Conservation (phyloP, 2,113 vertebrate species). For the Trogon surrucura region DNA sequence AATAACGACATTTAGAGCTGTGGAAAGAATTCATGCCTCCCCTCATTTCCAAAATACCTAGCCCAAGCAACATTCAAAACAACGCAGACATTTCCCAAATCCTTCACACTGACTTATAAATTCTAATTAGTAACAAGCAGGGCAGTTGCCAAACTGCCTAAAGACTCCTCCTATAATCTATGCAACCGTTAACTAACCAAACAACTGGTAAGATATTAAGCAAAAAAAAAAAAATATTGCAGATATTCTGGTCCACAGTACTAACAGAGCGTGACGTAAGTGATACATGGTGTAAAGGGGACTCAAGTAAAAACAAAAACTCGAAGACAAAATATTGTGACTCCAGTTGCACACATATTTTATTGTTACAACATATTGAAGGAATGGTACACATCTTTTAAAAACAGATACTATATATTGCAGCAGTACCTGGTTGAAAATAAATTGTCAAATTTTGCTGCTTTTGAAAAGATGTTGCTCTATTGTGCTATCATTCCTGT, state of each 20-base stretch:
- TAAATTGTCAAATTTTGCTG: neutral
- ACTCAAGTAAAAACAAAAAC: neutral
- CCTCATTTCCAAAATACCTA: neutral
- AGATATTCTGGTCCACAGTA: neutral
- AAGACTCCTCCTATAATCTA: neutral
- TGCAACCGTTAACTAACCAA: neutral
- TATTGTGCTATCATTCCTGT: neutral
- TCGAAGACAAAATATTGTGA: neutral
- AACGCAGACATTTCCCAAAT: slow-evolving; percentile 30
- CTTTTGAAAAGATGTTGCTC: neutral
- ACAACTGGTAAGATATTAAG: neutral
- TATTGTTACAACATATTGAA: neutral
- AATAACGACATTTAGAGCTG: neutral
- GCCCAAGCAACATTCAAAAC: neutral
- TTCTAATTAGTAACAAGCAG: neutral
- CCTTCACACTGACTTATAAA: neutral
- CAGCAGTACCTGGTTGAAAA: neutral
- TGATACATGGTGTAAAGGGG: neutral
- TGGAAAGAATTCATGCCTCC: neutral
- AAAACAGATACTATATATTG: neutral
- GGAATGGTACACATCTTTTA: neutral
- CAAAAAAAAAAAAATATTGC: neutral
- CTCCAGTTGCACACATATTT: neutral
- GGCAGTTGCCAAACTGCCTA: neutral
- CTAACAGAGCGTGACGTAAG: neutral